These are phyloP conservation scores for Phoeniculus purpureus DNA, from an alignment of 2,797 vertebrate species.

Conservation along the genomic window DNA sequence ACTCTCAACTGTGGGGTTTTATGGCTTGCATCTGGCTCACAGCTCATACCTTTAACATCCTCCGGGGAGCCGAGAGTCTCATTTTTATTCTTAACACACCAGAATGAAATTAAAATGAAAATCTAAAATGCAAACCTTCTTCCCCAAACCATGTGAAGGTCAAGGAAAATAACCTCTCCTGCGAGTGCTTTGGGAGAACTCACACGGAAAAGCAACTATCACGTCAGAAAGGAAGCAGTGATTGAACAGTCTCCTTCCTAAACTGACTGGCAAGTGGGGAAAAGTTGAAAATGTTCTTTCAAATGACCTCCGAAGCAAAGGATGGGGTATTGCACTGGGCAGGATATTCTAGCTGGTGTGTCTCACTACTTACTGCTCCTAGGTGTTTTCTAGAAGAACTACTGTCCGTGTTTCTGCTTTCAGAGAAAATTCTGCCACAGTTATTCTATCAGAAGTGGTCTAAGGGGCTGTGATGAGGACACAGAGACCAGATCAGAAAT, in stretches of 20 bases:
- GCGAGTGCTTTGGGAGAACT: background rate
- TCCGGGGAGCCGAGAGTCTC: background rate
- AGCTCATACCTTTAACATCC: slow-evolving; percentile 13
- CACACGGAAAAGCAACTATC: background rate
- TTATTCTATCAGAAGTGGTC: background rate
- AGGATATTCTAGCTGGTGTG: background rate
- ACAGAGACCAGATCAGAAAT: background rate
- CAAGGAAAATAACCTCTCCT: slow-evolving; percentile 9
- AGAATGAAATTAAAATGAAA: slow-evolving; percentile 38
- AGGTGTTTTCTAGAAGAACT: background rate
- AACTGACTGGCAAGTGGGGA: background rate
- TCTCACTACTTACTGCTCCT: background rate
- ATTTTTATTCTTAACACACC: background rate
- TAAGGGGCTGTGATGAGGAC: background rate
- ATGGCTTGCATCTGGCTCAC: slow-evolving; percentile 33
- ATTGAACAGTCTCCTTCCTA: background rate
- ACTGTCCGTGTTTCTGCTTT: background rate
- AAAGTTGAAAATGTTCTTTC: slow-evolving; percentile 21
- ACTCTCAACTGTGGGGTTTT: background rate
- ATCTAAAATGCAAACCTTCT: background rate
- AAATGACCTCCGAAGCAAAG: background rate
- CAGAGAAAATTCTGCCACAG: background rate
- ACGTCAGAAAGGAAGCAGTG: background rate
- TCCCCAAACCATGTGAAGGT: background rate
- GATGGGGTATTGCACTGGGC: background rate